Conservation (phyloP, 2,888 invertebrate species). For the Epirrhoe tristata region DNA sequence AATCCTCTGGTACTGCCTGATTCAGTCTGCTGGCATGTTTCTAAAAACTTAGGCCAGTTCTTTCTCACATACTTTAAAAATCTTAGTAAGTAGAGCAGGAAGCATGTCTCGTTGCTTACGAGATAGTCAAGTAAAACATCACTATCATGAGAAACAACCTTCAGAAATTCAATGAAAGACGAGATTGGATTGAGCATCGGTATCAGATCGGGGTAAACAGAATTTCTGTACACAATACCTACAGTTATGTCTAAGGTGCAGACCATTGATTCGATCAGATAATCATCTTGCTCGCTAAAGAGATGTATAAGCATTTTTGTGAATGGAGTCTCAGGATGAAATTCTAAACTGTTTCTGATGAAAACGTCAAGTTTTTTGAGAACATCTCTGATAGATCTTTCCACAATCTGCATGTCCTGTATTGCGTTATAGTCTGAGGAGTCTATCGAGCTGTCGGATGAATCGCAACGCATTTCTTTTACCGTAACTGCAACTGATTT, state of each 20-base stretch:
- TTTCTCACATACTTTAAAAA: slow-evolving; percentile 93
- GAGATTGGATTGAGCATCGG: slow-evolving; percentile 93
- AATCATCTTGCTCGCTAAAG: slow-evolving; percentile 96
- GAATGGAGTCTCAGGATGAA: slow-evolving; percentile 94
- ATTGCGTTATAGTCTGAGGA: slow-evolving; percentile 94
- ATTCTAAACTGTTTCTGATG: slow-evolving; percentile 92
- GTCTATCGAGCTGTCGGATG: slow-evolving; percentile 93
- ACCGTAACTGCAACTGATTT: slow-evolving; percentile 96
- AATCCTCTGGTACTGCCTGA: slow-evolving; percentile 85
- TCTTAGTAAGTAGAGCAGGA: slow-evolving; percentile 92
- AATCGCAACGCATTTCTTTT: slow-evolving; percentile 95
- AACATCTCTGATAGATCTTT: slow-evolving; percentile 93
- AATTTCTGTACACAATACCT: slow-evolving; percentile 93
- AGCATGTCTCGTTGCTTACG: slow-evolving; percentile 96
- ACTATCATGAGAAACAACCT: slow-evolving; percentile 92
- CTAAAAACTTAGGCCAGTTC: slow-evolving; percentile 93
- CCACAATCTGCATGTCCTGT: slow-evolving; percentile 95
- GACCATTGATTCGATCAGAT: slow-evolving; percentile 96
- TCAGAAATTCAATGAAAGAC: slow-evolving; percentile 94
- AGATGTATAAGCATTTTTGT: slow-evolving; percentile 95
- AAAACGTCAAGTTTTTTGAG: slow-evolving; percentile 92
- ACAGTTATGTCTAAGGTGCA: slow-evolving; percentile 95
- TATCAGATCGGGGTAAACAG: slow-evolving; percentile 91
- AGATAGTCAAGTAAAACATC: slow-evolving; percentile 93
- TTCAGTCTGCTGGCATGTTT: slow-evolving; percentile 89